Base-by-base conservation (phyloP, 2,797 vertebrate species). In the Acipenser oxyrinchus region DNA sequence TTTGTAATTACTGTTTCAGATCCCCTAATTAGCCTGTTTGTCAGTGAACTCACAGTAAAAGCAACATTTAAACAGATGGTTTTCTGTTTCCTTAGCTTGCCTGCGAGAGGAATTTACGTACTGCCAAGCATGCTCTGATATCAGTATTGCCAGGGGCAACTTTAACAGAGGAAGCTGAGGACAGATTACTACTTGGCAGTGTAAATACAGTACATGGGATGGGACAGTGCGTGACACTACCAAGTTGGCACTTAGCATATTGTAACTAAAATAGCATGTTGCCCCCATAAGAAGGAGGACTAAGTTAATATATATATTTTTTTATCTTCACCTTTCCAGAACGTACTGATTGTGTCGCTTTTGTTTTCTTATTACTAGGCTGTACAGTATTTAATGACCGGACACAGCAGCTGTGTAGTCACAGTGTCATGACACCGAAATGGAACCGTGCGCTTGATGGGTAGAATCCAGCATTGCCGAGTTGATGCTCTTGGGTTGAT, bases 171-270 rank as follows among this genome's bases (percentile, higher is more conserved):
- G 75, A 78, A 83, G 82, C 83, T 84, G 87, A 86, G 85, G 87
- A 85, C 83, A 87, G 85, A 84, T 76, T 80, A 84, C 83, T 85
- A 82, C 82, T 80, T 87, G 86, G 76, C 79, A 87, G 83, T 57
- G 84, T 80, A 74, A 72, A 75, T 69, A 69, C 73, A 74, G 73
- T 80, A 78, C 72, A 7, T 48, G 7, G 18, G 18, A 53, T 60
- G 49, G 51, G 23, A 48, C 48, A 10, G 65, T 48, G 66, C 66
- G 59, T 63, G 62, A 37, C 37, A 37, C 37, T 37, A 37, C 37
- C 37, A 37, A 37, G 1, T 4, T 37, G 3, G 37, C 37, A 37
- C 37, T 37, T 37, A 37, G 37, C 37, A 37, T 37, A 37, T 37
- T 37, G 37, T 37, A 64, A 64, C 53, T 64, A 51, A 64, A 50